Conservation (phyloP, 2,113 vertebrate genomes). For the Platanista minor region DNA sequence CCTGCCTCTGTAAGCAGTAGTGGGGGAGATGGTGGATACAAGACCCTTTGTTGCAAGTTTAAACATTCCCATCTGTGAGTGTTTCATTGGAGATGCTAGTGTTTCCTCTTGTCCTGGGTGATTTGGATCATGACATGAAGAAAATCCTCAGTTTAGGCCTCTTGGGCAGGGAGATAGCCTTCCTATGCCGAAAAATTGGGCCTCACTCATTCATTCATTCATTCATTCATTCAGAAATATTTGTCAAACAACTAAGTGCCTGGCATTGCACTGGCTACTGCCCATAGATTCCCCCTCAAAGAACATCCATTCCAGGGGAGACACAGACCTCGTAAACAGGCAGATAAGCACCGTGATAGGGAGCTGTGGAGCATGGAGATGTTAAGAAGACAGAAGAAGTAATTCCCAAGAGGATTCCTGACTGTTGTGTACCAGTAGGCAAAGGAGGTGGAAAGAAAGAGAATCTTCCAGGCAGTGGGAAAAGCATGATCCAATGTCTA, state of each 20-base stretch:
- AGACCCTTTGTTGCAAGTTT: background rate
- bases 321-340: background rate
- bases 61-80: background rate
- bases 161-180: background rate
- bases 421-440: rapidly evolving
- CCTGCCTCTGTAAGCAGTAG: background rate
- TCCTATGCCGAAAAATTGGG: background rate
- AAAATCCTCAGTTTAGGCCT: background rate
- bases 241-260: background rate
- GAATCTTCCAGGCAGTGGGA: background rate
- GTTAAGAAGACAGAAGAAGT: background rate
- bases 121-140: background rate
- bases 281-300: background rate
- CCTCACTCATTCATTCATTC: too few species aligned
- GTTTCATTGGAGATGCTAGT: too few species aligned
- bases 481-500: background rate
- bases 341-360: rapidly evolving
- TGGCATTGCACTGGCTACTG: too few species aligned
- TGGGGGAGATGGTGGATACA: background rate
- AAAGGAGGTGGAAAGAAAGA: background rate
- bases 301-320: background rate
- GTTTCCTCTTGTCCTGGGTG: background rate
- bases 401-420: background rate
- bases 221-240: background rate
- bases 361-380: background rate